A percentile compares a stretch with the other conserved stretches of the same genome.
Conservation (phyloP, 2,113 vertebrate genomes). For the Dissostichus mawsoni region DNA sequence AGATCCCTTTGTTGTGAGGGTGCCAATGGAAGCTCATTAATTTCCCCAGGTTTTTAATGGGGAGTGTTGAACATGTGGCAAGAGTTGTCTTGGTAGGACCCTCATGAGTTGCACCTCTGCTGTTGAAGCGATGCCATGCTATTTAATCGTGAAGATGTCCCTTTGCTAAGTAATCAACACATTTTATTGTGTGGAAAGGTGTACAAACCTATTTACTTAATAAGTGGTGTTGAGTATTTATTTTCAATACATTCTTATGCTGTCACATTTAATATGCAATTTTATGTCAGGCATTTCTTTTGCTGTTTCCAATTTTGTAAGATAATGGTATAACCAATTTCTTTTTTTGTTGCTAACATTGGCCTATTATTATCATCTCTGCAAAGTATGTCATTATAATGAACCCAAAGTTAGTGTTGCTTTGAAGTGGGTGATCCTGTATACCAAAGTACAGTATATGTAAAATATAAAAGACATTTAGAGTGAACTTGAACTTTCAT, state of each 20-base stretch:
- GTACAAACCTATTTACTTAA: constrained; percentile 27
- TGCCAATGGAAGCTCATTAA: constrained; percentile 85
- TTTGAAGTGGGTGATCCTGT: not conserved
- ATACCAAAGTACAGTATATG: constrained; percentile 1
- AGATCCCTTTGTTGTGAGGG: constrained; percentile 83
- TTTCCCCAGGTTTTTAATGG: constrained; percentile 82
- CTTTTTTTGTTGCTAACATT: constrained; percentile 6
- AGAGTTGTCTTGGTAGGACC: constrained; percentile 79
- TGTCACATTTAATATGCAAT: not conserved
- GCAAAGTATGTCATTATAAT: constrained; percentile 1
- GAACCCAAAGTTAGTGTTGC: constrained; percentile 2
- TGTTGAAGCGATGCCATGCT: constrained; percentile 77
- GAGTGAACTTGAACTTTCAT: constrained; percentile 39
- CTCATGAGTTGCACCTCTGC: constrained; percentile 81
- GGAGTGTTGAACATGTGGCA: constrained; percentile 84
- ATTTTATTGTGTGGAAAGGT: constrained; percentile 53
- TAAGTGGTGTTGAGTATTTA: not conserved
- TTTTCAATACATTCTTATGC: constrained; percentile 10
- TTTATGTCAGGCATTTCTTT: not conserved
- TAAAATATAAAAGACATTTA: constrained; percentile 26
- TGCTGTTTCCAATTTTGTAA: not conserved
- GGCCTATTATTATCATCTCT: not conserved
- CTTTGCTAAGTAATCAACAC: constrained; percentile 63
- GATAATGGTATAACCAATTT: not conserved
- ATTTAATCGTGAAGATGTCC: constrained; percentile 82